phyloP scores from a whole-genome alignment of 1,140 invertebrate species.

The Bombus breviceps region DNA sequence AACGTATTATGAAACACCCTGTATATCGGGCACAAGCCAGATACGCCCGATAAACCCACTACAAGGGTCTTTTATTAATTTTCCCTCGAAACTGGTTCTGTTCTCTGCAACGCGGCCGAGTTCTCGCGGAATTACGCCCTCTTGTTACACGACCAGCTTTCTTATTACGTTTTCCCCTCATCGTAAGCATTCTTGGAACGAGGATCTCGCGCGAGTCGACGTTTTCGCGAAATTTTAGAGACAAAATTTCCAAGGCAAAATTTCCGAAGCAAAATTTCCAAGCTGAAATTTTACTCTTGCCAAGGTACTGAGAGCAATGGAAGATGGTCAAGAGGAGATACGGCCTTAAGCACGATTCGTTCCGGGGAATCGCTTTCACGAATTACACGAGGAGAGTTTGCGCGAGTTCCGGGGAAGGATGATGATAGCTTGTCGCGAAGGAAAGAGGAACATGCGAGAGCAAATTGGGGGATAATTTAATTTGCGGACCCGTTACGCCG shows the following conservation, averaged over 20 bases:
- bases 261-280: neutral
- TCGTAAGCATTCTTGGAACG: neutral
- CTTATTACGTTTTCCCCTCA: neutral
- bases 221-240: neutral
- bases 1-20: neutral
- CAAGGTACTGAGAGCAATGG: neutral
- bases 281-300: neutral
- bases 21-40: neutral
- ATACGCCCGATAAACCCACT: neutral
- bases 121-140: conserved; percentile 12
- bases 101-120: neutral
- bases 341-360: conserved; percentile 9
- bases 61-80: conserved; percentile 19
- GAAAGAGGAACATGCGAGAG: conserved; percentile 1
- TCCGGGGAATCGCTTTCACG: conserved; percentile 25
- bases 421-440: conserved; percentile 21
- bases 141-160: neutral
- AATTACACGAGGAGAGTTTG: neutral
- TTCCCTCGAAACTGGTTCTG: conserved; percentile 1
- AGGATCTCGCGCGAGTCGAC: neutral
- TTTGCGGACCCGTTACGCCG: conserved; percentile 1
- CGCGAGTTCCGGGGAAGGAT: neutral
- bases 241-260: neutral
- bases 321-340: neutral
- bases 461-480: conserved; percentile 22